Evolutionary conservation across 2,797 vertebrate genomes (phyloP).

Genomic region (Scomberomorus guttatus): DNA sequence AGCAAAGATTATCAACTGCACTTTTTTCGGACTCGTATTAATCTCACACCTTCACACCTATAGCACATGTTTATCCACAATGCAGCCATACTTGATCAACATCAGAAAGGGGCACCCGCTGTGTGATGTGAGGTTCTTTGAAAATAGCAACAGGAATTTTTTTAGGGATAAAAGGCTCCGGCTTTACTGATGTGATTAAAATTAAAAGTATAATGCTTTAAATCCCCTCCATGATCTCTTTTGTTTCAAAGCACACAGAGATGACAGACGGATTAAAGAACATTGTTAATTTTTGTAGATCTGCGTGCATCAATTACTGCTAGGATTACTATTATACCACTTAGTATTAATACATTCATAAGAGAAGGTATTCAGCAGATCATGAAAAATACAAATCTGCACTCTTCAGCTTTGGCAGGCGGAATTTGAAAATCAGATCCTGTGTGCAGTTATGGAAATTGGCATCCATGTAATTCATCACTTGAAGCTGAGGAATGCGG

Average conservation of each 20-base stretch:
- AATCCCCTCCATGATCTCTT: slow-evolving; percentile 55
- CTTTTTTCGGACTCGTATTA: slow-evolving; percentile 37
- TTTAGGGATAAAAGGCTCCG: slow-evolving; percentile 56
- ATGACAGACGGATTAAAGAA: slow-evolving; percentile 71
- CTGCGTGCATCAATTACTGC: slow-evolving; percentile 53
- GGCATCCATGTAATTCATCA: slow-evolving; percentile 35
- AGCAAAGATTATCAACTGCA: slow-evolving; percentile 42
- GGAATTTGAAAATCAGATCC: slow-evolving; percentile 37
- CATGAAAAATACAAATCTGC: slow-evolving; percentile 42
- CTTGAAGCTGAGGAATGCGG: slow-evolving; percentile 19
- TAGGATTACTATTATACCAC: slow-evolving; percentile 18
- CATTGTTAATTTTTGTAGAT: slow-evolving; percentile 61
- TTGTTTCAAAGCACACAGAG: slow-evolving; percentile 59
- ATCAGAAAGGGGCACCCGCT: slow-evolving; percentile 11
- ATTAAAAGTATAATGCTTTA: slow-evolving; percentile 68
- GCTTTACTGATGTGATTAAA: slow-evolving; percentile 63
- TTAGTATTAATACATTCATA: slow-evolving; percentile 59
- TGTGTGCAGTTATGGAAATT: slow-evolving; percentile 44
- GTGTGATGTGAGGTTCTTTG: slow-evolving; percentile 29
- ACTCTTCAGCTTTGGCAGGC: slow-evolving; percentile 36
- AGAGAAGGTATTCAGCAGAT: slow-evolving; percentile 43
- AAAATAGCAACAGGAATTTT: slow-evolving; percentile 39
- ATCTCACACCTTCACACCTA: slow-evolving; percentile 47
- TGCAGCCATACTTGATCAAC: slow-evolving; percentile 4
- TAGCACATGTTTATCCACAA: slow-evolving; percentile 41